phyloP scores from a whole-genome alignment of 2,888 invertebrate species.

The Beris chalybata region DNA sequence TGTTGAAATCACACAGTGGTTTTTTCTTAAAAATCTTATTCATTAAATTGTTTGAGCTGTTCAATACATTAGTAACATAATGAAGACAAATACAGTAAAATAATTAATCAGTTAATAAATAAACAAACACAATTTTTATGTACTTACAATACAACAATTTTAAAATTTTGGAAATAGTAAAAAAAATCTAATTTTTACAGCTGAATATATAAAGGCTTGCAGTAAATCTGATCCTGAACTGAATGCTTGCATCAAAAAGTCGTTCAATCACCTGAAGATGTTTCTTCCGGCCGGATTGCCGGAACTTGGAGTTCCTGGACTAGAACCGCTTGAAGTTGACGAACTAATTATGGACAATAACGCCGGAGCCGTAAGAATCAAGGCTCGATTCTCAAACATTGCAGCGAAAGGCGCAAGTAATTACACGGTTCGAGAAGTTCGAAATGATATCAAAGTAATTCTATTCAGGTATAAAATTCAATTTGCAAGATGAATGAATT shows the following conservation, averaged over 20 bases:
- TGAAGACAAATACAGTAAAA: no score
- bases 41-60: no score
- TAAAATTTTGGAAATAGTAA: slow-evolving; percentile 24
- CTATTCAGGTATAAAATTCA: background rate
- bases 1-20: no score
- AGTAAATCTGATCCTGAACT: slow-evolving; percentile 66
- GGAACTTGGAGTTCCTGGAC: slow-evolving; percentile 72
- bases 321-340: slow-evolving; percentile 73
- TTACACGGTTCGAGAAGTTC: slow-evolving; percentile 70
- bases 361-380: slow-evolving; percentile 73
- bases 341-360: slow-evolving; percentile 77
- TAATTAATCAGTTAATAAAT: no score
- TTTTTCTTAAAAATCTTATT: no score
- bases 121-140: no score
- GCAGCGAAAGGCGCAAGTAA: slow-evolving; percentile 76
- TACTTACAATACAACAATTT: background rate
- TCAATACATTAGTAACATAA: no score
- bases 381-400: slow-evolving; percentile 73
- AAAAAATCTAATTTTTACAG: slow-evolving; percentile 57
- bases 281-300: slow-evolving; percentile 70
- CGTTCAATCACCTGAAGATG: slow-evolving; percentile 73
- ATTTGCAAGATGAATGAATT: slow-evolving; percentile 15
- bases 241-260: slow-evolving; percentile 67
- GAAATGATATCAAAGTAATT: slow-evolving; percentile 56
- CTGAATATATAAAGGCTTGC: slow-evolving; percentile 74